Evolutionary conservation across 2,888 invertebrate genomes (phyloP).

Genomic region (Heteromyza rotundicornis): DNA sequence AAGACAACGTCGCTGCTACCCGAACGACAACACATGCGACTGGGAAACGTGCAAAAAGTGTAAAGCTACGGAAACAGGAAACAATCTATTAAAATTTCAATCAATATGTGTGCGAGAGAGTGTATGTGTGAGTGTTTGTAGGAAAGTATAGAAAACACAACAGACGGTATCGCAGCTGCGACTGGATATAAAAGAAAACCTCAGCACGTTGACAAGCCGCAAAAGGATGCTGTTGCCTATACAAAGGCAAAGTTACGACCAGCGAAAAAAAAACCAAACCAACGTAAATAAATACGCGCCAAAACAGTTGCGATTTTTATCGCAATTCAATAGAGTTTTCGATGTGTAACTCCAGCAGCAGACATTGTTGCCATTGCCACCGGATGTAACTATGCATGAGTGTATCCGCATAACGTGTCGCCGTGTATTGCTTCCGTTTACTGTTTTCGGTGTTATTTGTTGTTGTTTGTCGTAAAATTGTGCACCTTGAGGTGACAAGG

Average conservation of each 20-base stretch:
- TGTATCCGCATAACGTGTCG: slow-evolving; percentile 55
- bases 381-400: slow-evolving; percentile 53
- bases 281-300: slow-evolving; percentile 23
- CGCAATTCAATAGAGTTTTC: slow-evolving; percentile 56
- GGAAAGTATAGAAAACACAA: too few species aligned
- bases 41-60: not conserved
- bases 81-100: slow-evolving; percentile 41
- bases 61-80: slow-evolving; percentile 29
- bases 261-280: not conserved
- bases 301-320: slow-evolving; percentile 57
- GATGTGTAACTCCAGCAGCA: not conserved
- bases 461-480: not conserved
- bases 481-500: slow-evolving; percentile 1
- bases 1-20: not conserved
- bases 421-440: slow-evolving; percentile 33
- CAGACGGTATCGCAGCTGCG: not conserved
- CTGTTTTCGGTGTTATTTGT: not conserved
- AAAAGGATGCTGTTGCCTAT: slow-evolving; percentile 45
- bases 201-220: slow-evolving; percentile 52
- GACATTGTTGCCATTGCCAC: slow-evolving; percentile 32
- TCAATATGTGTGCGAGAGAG: slow-evolving; percentile 25
- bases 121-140: not conserved
- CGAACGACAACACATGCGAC: not conserved
- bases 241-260: not conserved
- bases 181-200: slow-evolving; percentile 9